Conservation (phyloP, 1,140 invertebrate species). For the Aphelenchoides avenae region DNA sequence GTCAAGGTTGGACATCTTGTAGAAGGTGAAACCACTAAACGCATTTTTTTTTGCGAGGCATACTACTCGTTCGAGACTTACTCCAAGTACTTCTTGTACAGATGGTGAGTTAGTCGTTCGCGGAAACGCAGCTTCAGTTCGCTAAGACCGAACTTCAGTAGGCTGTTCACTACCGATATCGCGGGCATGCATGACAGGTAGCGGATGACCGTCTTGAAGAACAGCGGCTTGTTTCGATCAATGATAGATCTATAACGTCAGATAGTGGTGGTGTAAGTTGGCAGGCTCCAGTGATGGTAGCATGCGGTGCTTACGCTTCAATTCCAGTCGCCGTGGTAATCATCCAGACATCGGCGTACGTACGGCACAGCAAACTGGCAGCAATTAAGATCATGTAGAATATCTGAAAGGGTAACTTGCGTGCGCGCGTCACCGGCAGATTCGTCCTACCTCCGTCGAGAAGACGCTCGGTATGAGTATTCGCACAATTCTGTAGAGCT, state of each 20-base stretch:
- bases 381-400: conserved; percentile 78
- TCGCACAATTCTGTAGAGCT: conserved; percentile 72
- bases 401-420: conserved; percentile 62
- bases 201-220: conserved; percentile 71
- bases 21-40: conserved; percentile 74
- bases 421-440: conserved; percentile 6
- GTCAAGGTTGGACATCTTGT: conserved; percentile 80
- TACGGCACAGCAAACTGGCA: conserved; percentile 74
- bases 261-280: too few species aligned
- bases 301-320: conserved; percentile 69
- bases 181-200: conserved; percentile 63
- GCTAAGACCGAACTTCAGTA: conserved; percentile 83
- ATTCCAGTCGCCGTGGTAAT: conserved; percentile 68
- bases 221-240: conserved; percentile 73
- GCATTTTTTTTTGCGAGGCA: conserved; percentile 1
- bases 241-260: conserved; percentile 77
- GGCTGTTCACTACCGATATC: conserved; percentile 79
- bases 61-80: conserved; percentile 63
- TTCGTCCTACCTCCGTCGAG: conserved; percentile 60
- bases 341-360: conserved; percentile 92
- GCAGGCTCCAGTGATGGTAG: too few species aligned
- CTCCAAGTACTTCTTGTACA: conserved; percentile 87
- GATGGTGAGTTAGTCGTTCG: conserved; percentile 77
- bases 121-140: conserved; percentile 84
- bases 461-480: conserved; percentile 75